These are phyloP conservation scores for Siderastrea radians DNA, from an alignment of 92 coral and sea anemone genomes.

Conservation along the genomic window DNA sequence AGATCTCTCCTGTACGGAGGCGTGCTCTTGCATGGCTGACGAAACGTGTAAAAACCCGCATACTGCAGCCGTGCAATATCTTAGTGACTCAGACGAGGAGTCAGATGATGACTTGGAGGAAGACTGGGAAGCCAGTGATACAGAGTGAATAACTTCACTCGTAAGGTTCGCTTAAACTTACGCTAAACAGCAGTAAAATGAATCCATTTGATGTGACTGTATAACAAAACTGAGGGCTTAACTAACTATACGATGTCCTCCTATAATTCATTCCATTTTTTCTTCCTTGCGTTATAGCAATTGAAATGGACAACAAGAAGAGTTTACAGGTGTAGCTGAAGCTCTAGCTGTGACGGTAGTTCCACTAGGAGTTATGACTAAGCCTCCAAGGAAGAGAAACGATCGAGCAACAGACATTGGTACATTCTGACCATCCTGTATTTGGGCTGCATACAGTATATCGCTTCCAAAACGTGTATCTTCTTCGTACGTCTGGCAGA, in stretches of 20 bases:
- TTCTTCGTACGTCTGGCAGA: background rate
- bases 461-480: background rate
- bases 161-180: background rate
- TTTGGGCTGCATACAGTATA: background rate
- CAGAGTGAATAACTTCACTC: constrained; percentile 5
- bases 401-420: background rate
- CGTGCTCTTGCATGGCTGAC: constrained; percentile 45
- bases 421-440: background rate
- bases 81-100: background rate
- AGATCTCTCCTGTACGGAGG: constrained; percentile 44
- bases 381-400: background rate
- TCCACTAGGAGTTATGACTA: background rate
- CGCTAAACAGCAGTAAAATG: background rate
- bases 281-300: background rate
- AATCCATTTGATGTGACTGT: background rate
- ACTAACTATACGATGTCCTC: background rate
- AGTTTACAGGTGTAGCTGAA: background rate
- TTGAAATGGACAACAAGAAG: background rate
- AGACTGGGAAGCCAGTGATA: background rate
- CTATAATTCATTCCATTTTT: background rate
- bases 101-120: background rate
- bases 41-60: constrained; percentile 5
- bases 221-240: background rate
- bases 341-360: background rate
- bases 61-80: constrained; percentile 6